Conservation (phyloP, 2,797 vertebrate species). For the Sitta carolinensis region DNA sequence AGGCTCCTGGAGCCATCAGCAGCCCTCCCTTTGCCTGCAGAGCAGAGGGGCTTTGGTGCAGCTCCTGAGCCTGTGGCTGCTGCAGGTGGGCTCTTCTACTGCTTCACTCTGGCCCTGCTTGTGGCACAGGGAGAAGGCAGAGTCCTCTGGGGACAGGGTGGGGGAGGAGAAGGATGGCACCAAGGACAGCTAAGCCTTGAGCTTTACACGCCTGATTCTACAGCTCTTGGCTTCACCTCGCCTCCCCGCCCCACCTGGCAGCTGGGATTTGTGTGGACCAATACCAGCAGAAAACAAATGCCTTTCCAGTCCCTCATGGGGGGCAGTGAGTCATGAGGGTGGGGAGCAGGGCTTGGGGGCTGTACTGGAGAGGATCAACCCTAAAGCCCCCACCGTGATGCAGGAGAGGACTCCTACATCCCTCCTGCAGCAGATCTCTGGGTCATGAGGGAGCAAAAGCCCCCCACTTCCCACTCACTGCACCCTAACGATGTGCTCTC, state of each 20-base stretch:
- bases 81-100: fast-evolving
- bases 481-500: too few species aligned
- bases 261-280: background rate
- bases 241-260: background rate
- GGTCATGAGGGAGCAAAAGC: fast-evolving
- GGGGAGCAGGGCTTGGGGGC: background rate
- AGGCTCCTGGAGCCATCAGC: background rate
- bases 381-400: background rate
- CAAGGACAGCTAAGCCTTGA: background rate
- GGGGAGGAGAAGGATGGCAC: background rate
- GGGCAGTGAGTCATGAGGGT: background rate
- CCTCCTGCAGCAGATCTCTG: background rate
- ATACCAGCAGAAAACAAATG: background rate
- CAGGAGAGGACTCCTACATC: background rate
- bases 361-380: background rate
- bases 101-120: background rate
- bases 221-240: background rate
- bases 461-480: fast-evolving
- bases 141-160: background rate
- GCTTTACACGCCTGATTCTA: background rate
- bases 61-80: background rate
- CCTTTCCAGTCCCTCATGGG: background rate
- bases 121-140: background rate
- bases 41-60: background rate
- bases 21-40: background rate